Conservation (phyloP, 2,888 invertebrate species). For the Folsomia manolachei region DNA sequence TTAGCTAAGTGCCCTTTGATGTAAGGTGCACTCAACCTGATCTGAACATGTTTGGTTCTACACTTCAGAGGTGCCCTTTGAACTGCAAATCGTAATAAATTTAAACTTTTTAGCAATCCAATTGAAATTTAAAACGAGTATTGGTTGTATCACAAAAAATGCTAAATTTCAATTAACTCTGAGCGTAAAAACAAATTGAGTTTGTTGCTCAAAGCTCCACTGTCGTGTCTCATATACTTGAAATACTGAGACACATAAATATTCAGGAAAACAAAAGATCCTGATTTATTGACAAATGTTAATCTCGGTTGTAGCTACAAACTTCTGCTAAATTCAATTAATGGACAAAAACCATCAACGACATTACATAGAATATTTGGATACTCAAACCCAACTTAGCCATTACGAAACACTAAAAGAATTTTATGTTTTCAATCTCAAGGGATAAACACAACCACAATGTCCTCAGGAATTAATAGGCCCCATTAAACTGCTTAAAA, state of each 20-base stretch:
- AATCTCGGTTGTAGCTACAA: not conserved
- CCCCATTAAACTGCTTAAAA: not conserved
- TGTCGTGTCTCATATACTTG: not conserved
- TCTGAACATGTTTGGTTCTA: not conserved
- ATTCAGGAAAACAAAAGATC: not conserved
- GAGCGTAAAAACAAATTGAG: not conserved
- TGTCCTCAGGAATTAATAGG: not conserved
- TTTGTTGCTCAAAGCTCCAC: not conserved
- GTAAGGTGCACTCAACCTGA: no score
- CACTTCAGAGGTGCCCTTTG: not conserved
- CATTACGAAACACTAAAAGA: not conserved
- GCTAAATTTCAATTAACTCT: not conserved
- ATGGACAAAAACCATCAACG: not conserved
- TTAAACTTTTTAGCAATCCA: not conserved
- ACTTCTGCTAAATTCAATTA: constrained; percentile 6
- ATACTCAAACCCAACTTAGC: not conserved
- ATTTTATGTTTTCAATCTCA: no score
- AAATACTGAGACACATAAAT: not conserved
- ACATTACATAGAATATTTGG: not conserved
- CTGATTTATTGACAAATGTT: not conserved
- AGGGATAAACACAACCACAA: not conserved
- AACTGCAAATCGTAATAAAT: not conserved
- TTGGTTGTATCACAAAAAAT: not conserved
- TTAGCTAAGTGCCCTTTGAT: constrained; percentile 6
- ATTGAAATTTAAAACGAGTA: not conserved